Conservation (phyloP, 2,888 invertebrate species). For the Synergus laeviventris region DNA sequence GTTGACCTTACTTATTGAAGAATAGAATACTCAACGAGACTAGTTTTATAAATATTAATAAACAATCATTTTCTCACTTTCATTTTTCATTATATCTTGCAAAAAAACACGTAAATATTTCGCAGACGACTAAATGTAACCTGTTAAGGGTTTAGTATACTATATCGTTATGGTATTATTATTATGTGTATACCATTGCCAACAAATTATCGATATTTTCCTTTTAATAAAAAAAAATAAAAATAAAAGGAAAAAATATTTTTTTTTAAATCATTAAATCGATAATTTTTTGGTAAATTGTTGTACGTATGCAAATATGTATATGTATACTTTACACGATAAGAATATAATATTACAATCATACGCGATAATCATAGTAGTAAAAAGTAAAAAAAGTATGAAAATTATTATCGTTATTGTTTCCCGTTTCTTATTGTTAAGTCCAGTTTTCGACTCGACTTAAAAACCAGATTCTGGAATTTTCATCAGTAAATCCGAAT, state of each 20-base stretch:
- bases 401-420: constrained; percentile 72
- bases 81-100: not conserved
- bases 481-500: not conserved
- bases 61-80: not conserved
- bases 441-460: constrained; percentile 48
- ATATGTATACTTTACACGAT: constrained; percentile 57
- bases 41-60: not conserved
- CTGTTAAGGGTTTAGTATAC: constrained; percentile 40
- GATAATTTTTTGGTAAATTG: constrained; percentile 18
- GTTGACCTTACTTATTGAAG: no score
- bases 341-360: constrained; percentile 66
- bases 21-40: no score
- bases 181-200: not conserved
- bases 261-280: constrained; percentile 3
- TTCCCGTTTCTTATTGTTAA: constrained; percentile 71
- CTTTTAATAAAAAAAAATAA: not conserved
- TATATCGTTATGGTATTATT: constrained; percentile 11
- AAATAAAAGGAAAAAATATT: no score
- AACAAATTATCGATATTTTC: not conserved
- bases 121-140: constrained; percentile 61
- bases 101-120: constrained; percentile 43
- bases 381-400: constrained; percentile 74
- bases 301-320: constrained; percentile 48
- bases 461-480: not conserved
- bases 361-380: constrained; percentile 68